Conservation (phyloP, 1,140 invertebrate genomes). For the Anastrepha obliqua region DNA sequence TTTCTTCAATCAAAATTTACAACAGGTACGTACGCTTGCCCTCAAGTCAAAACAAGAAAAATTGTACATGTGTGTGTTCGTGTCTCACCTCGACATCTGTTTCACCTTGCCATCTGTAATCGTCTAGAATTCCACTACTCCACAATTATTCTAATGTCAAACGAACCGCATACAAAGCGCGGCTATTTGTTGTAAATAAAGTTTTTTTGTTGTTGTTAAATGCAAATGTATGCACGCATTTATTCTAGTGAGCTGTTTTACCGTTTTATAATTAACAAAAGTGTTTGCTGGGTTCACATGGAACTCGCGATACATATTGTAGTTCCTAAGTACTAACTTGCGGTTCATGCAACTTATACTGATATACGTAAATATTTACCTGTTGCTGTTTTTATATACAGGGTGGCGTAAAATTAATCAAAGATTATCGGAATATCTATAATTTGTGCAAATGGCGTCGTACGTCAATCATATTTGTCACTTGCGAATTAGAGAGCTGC, state of each 20-base stretch:
- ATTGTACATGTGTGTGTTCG: background rate
- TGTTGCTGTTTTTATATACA: background rate
- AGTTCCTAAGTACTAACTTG: no score
- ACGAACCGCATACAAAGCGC: background rate
- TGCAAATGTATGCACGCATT: background rate
- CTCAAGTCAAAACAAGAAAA: background rate
- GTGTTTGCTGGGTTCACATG: background rate
- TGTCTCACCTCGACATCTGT: background rate
- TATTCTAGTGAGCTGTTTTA: background rate
- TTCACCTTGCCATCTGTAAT: background rate
- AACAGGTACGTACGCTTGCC: slow-evolving; percentile 5
- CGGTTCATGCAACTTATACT: no score
- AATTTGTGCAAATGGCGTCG: no score
- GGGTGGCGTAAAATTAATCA: no score
- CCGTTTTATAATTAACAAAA: background rate
- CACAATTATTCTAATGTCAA: background rate
- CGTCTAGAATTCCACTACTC: background rate
- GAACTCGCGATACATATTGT: no score
- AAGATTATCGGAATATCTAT: no score
- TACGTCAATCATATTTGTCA: no score
- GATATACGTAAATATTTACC: background rate
- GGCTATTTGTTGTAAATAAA: background rate
- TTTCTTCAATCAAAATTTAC: background rate
- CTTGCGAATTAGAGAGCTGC: no score
- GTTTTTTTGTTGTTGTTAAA: background rate